Evolutionary conservation across 2,888 invertebrate genomes (phyloP).

Genomic region (Sussaba pulchella): DNA sequence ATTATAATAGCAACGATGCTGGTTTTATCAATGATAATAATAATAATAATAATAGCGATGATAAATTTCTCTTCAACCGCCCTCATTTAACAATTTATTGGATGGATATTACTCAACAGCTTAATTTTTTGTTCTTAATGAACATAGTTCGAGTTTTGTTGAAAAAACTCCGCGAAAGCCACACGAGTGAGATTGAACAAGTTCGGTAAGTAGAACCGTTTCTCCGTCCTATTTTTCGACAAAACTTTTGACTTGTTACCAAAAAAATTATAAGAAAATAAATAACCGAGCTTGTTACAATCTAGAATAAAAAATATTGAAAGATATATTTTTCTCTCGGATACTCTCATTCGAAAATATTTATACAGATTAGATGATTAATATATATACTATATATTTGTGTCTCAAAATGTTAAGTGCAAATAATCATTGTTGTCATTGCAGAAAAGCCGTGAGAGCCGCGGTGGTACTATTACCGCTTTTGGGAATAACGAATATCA

Average conservation of each 20-base stretch:
- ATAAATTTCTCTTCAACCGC: neutral
- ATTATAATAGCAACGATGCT: no score
- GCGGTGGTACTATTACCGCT: conserved; percentile 92
- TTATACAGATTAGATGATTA: no score
- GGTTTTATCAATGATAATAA: no score
- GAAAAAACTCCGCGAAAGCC: conserved; percentile 90
- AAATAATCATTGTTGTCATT: conserved; percentile 19
- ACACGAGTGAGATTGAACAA: conserved; percentile 91
- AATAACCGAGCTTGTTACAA: no score
- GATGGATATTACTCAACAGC: conserved; percentile 84
- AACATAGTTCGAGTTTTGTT: conserved; percentile 93
- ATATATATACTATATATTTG: no score
- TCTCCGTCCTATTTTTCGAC: no score
- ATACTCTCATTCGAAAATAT: no score
- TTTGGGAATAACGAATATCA: conserved; percentile 91
- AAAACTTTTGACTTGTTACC: no score
- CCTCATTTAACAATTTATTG: neutral
- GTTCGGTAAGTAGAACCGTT: conserved; percentile 87
- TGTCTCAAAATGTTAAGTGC: no score
- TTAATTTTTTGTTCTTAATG: conserved; percentile 91
- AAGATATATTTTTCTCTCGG: no score
- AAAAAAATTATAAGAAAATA: no score
- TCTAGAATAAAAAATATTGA: no score
- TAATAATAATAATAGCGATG: neutral
- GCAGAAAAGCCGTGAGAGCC: conserved; percentile 92